Percentiles rank a stretch among this genome's conserved stretches.
phyloP scores from a whole-genome alignment of 2,113 vertebrate genomes.

The Sisor rabdophorus region DNA sequence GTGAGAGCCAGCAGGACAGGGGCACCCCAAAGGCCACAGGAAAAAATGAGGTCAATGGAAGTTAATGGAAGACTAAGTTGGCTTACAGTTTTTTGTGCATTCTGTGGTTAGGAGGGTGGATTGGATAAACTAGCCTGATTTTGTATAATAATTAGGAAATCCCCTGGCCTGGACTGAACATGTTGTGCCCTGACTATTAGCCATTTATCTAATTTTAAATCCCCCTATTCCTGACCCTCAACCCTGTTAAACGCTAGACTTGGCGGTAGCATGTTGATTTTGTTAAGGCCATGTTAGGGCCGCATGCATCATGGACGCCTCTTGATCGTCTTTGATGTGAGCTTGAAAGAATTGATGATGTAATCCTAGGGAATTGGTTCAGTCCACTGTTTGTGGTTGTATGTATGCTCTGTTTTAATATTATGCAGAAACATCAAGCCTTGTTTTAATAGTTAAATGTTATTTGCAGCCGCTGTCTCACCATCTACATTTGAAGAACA shows the following conservation, averaged over 20 bases:
- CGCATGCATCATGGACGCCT: conserved; percentile 27
- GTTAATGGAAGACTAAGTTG: conserved; percentile 24
- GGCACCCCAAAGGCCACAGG: conserved; percentile 52
- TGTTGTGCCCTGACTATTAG: conserved; percentile 9
- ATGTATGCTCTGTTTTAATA: conserved; percentile 11
- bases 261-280: conserved; percentile 21
- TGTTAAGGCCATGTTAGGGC: conserved; percentile 37
- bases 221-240: not conserved
- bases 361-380: conserved; percentile 29
- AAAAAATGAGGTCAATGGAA: conserved; percentile 62
- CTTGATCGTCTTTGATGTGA: conserved; percentile 36
- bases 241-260: conserved; percentile 14
- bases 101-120: not conserved
- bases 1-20: conserved; percentile 58
- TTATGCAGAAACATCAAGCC: not conserved
- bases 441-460: not conserved
- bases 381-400: conserved; percentile 25
- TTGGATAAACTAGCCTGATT: not conserved
- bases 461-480: not conserved
- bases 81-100: conserved; percentile 10
- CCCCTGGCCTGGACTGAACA: conserved; percentile 1
- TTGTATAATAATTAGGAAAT: conserved; percentile 13
- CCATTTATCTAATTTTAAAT: conserved; percentile 4
- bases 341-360: conserved; percentile 43
- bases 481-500: not conserved